Base-by-base conservation (phyloP, 2,888 invertebrate species). In the Watsonalla binaria region DNA sequence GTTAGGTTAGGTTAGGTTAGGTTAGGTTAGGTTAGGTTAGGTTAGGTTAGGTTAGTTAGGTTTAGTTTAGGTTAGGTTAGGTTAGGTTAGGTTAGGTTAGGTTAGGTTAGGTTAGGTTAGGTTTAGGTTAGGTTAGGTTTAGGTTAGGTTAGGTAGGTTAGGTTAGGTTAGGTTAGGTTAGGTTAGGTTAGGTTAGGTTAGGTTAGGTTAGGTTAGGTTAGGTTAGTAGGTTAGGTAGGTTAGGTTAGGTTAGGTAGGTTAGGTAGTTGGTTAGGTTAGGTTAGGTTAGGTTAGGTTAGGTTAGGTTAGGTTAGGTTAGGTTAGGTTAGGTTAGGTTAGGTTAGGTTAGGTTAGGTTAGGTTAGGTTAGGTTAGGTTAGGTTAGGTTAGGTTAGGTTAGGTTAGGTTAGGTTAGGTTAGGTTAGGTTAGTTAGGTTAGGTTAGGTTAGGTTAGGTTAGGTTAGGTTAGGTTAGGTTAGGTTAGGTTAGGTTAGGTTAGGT, bases 401-500 rank as follows among this genome's bases (percentile, higher is more conserved):
- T 47, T 47, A 47, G 47, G 47, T 47, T 47, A 47, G 47, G 47
- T 47, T 47, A 47, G 47, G 47, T 47, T 47, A 47, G 42, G 47
- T 47, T 47, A 47, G 47, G 47, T 47, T 47, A 47, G 47, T 47
- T 47, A 47, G 47, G 47, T 47, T 47, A 47, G 47, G 47, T 47
- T 47, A 47, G 47, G 47, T 47, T 47, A 47, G 47, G 47, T 47
- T 47, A 47, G 47, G 42, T 42, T 47, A 14, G 24, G 47, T 13
- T 47, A 14, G 24, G 24, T 52, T 52, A 47, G 47, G 47, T 52
- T 47, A 52, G 52, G 47, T 52, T 47, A 46, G 52, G 52, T 52
- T 52, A 52, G 47, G 47, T 47, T 52, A 47, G 47, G 47, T 52
- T 47, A 52, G 52, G 47, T 52, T 47, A 47, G 52, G 47, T 46